Base-by-base conservation (phyloP, 2,888 invertebrate genomes). In the Cephus spinipes region DNA sequence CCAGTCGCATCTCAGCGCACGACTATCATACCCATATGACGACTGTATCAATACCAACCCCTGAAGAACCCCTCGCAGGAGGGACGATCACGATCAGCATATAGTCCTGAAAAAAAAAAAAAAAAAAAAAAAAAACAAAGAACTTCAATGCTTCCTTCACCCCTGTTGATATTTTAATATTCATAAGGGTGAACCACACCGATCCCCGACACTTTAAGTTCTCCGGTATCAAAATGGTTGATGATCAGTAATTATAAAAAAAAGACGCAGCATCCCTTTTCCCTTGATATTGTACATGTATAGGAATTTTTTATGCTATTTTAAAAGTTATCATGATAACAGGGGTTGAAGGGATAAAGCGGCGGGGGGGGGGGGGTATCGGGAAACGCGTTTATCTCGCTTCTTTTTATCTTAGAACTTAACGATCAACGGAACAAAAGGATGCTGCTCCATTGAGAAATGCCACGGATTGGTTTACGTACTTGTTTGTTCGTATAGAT, bases 1-100 rank as follows among this genome's bases (percentile, higher is more conserved):
- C 82, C 77, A 82, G 83, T 79, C 77, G 81, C 81, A 83, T 84
- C 81, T 83, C 83, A 83, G 83, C 84, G 83, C 77, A 74, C 68
- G 31, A 36, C 77, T 34, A 35, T 12, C 76, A 40, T 73, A 69
- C 36, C 35, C 35, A 15, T 12, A 71, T 12, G 68, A 78, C 73
- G 74, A 30, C 68, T 40, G 23, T 30, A 73, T 71, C 76, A 76
- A 76, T 74, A 55, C 73, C 71, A 9, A 55, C 40, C 40, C 40
- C 23, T 23, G 40, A 55, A 23, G 9, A 55, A 55, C 1, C 23
- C 40, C 15, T 55, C 2, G 32, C 2, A 23, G 40, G 23, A 55
- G 23, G 2, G 23, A 55, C 23, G 40, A 55, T 23, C 40, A 23
- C 23, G 40, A 55, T 55, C 23, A 55, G 23, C 15, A 40, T 40